Conservation (phyloP, 2,888 invertebrate genomes). For the Xestobium rufovillosum region DNA sequence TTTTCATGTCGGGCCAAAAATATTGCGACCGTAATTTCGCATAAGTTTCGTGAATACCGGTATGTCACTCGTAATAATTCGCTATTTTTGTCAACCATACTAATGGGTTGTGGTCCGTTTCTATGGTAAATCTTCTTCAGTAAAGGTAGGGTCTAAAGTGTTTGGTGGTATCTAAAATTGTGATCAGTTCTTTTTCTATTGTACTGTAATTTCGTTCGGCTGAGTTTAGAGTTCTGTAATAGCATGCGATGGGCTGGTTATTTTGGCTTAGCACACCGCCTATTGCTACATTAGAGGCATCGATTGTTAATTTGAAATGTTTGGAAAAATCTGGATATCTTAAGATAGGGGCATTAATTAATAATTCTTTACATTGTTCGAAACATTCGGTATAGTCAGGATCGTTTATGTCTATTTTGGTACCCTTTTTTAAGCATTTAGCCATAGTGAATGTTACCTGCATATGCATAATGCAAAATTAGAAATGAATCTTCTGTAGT, state of each 20-base stretch:
- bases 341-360: constrained; percentile 23
- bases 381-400: constrained; percentile 18
- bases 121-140: constrained; percentile 19
- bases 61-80: background rate
- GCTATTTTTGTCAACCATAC: no score
- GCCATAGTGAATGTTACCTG: constrained; percentile 14
- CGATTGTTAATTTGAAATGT: constrained; percentile 24
- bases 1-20: constrained; percentile 2
- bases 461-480: constrained; percentile 16
- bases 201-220: constrained; percentile 23
- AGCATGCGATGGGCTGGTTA: constrained; percentile 20
- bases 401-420: constrained; percentile 14
- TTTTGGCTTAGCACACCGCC: constrained; percentile 22
- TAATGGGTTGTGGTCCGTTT: constrained; percentile 24
- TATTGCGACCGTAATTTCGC: background rate
- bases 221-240: constrained; percentile 8
- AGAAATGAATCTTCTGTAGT: constrained; percentile 11
- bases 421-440: constrained; percentile 12
- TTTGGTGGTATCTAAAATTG: constrained; percentile 22
- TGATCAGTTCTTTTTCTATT: constrained; percentile 22
- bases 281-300: constrained; percentile 21
- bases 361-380: constrained; percentile 21
- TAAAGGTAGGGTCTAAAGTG: constrained; percentile 24
- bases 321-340: constrained; percentile 23
- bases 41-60: background rate